Evolutionary conservation across 1,140 invertebrate species (phyloP), one percentile per base, ranked within the genome.

Genomic region (Aphelinus atriplicis): DNA sequence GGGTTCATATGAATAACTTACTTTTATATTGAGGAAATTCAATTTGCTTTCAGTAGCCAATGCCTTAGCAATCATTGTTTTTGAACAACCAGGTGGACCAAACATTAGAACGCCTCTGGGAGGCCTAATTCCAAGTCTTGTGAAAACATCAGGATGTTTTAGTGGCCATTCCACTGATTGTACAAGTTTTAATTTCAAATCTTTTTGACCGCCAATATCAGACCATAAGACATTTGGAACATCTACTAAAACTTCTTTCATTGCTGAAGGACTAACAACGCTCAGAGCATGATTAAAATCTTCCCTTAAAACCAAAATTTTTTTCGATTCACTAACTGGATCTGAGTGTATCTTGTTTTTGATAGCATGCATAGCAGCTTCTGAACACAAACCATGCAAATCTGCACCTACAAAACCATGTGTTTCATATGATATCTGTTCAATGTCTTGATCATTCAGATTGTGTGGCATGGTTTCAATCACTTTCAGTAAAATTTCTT

Each of bases 41-140:
- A 97, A 87, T 81, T 97, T 94, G 81, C 97, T 99, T 86, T 99
- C 95, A 3, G 96, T 98, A 0, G 97, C 97, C 43, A 98, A 88
- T 9, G 97, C 97, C 88, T 97, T 95, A 2, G 96, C 97, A 80
- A 98, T 96, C 92, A 98, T 95, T 0, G 97, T 98, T 89, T 98
- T 98, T 0, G 96, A 97, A 83, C 98, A 99, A 3, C 98, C 98
- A 0, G 98, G 98, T 5, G 98, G 98, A 6, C 98, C 98, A 87
- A 96, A 99, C 88, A 99, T 92, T 7, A 99, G 87, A 4, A 99
- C 92, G 2, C 98, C 98, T 81, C 95, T 94, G 0, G 98, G 97
- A 1, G 98, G 96, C 73, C 92, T 92, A 50, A 99, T 97, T 6
- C 97, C 97, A 68, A 99, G 87, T 63, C 95, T 92, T 47, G 91